Evolutionary conservation across 2,888 invertebrate genomes (phyloP), one percentile per base, ranked within the genome.

Genomic region (Phaedon cochleariae): DNA sequence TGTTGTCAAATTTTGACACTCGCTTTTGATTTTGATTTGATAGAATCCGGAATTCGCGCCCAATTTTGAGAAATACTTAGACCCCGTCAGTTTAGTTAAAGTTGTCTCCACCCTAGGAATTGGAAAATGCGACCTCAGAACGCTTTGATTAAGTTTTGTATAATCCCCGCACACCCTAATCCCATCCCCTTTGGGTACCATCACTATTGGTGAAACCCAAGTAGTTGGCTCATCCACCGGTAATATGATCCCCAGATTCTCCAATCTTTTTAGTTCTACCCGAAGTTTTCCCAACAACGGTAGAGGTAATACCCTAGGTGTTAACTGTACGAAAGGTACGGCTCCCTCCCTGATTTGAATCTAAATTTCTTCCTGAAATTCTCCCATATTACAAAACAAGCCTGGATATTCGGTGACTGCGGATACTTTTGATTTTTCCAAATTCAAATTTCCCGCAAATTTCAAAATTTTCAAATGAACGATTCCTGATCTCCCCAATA

Each of bases 41-140:
- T 65, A 62, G 57, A 65, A 58, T 18, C 57, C 49, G 9, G 54
- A 62, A 17, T 51, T 70, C 0, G 74, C 73, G 54, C 76, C 73
- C n/a, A 76, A 53, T 49, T 71, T 72, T 20, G 73, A 73, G 64
- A 76, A 77, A 58, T 65, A 20, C 63, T 64, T 71, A 1, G 73
- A 67, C 4, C 70, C 65, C 58, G 66, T 71, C 45, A 76, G 26
- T 37, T 65, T 65, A 7, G 70, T 73, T 55, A 73, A 51, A 4
- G 70, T 66, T 1, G 69, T 65, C 29, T 76, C 73, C 18, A 77
- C 67, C 26, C 77, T 75, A 34, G 71, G 71, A n/a, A 77, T 64
- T 1, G 75, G 75, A 59, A 64, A 71, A 21, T 72, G 66, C 12
- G 71, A 51, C 20, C 73, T 59, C 18, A 64, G 54, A 7, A 75